Evolutionary conservation across 1,140 invertebrate genomes (phyloP), one percentile per base, ranked within the genome.

Genomic region (Lordiphosa clarofinis): DNA sequence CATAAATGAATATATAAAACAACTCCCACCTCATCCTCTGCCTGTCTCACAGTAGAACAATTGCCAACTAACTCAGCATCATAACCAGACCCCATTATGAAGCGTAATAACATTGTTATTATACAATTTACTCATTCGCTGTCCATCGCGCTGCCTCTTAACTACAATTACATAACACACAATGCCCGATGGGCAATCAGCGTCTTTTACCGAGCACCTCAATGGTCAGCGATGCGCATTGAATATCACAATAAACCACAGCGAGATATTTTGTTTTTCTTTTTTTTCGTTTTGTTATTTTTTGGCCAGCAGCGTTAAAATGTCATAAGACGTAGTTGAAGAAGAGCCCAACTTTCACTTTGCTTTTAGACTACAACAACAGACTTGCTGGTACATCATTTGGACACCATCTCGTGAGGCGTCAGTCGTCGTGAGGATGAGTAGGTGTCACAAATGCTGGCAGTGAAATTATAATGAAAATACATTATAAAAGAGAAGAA

Each of bases 391-490:
- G 21, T 21, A 21, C 21, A 21, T 4, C 21, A 21, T 21, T 21
- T 21, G 21, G 21, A 21, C 21, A 21, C 21, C 24, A 46, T 50
- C 47, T 50, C 8, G 9, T 35, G 48, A 46, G 35, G 35, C 43
- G 11, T 13, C 12, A 31, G 47, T 15, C 5, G 39, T 8, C 15
- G 47, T 56, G 63, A 39, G 62, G 73, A 68, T 68, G 68, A 67
- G 73, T 76, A 72, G 73, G 73, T 78, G 73, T 76, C 68, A 67
- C 49, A 67, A 75, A 72, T 67, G 73, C 55, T 71, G 72, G 73
- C 72, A 66, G 73, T 68, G 64, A 76, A 76, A 76, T 78, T 78
- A 72, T 72, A 61, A 72, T 76, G 68, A 57, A 75, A 70, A 76
- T 71, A 62, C 67, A 76, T 76, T 67, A 71, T 76, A 61, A 60